Conservation (phyloP, 92 coral and sea anemone genomes). For the Phenganax stokvisi region DNA sequence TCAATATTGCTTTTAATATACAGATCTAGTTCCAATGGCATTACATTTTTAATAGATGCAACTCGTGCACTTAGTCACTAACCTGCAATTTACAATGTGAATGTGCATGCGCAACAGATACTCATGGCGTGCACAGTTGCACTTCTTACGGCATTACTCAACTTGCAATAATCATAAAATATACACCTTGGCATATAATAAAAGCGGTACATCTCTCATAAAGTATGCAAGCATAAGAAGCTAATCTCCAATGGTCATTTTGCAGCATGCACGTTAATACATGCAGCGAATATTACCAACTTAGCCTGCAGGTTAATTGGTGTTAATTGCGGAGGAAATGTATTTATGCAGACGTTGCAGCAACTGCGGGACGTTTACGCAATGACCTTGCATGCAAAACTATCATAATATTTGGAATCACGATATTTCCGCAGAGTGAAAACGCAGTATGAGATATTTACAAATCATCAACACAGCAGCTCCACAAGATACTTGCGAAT, state of each 20-base stretch:
- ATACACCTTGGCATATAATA: too few relatives aligned
- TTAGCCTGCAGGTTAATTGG: constrained; percentile 33
- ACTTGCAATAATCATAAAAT: too few relatives aligned
- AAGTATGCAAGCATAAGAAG: too few relatives aligned
- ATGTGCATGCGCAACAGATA: too few relatives aligned
- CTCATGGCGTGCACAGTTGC: too few relatives aligned
- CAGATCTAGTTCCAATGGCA: background rate
- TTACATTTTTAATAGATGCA: background rate
- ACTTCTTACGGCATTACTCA: too few relatives aligned
- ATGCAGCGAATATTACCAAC: constrained; percentile 8
- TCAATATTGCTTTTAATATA: background rate
- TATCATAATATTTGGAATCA: constrained; percentile 16
- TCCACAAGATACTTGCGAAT: background rate
- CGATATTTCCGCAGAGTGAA: constrained; percentile 10
- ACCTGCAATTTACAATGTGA: too few relatives aligned
- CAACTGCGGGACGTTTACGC: constrained; percentile 17
- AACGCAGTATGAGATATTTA: constrained; percentile 5
- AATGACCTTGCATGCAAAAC: background rate
- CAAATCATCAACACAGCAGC: background rate
- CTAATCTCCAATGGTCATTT: too few relatives aligned
- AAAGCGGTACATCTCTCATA: too few relatives aligned
- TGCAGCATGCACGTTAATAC: background rate
- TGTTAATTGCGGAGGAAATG: constrained; percentile 30
- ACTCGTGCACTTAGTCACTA: too few relatives aligned
- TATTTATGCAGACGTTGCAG: constrained; percentile 25